Evolutionary conservation across 2,113 vertebrate species (phyloP), one percentile per base, ranked within the genome.

Genomic region (Pantherophis guttatus): DNA sequence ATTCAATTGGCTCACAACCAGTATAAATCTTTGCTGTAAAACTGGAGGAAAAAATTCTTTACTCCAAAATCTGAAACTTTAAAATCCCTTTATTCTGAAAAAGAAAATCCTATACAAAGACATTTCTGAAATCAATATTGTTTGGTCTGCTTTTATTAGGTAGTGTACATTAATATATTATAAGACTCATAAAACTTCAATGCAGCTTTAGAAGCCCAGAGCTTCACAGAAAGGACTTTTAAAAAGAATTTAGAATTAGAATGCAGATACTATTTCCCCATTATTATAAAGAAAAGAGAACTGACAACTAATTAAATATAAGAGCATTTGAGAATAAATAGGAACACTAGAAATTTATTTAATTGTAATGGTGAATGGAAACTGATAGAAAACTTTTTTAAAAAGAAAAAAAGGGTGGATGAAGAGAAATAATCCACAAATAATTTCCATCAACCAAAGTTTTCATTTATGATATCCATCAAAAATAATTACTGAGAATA

Each of bases 171-270:
- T 87, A 92, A 92, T 59, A 94, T 96, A 96, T 96, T 96, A 93
- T 94, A 92, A 93, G 12, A 90, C 91, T 93, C 93, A 94, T 93
- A 94, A 97, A 96, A 96, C 57, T 94, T 29, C 70, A 87, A 17
- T 65, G 55, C 15, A 89, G 94, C 94, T 94, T 94, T 94, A 95
- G 93, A 95, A 91, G 94, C 94, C 95, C 19, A 95, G 93, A 93
- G 94, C 89, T 86, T 93, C 91, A 93, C 93, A 89, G 92, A 48
- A 87, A 94, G 54, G 75, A n/a, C 86, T 85, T 92, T 93, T 95
- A 75, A 29, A 29, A 55, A 21, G 19, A 33, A 55, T 90, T 94
- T 94, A 88, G 55, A 94, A 86, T 86, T 94, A 5, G 23, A 94
- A 85, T 89, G 5, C 23, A 88, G 50, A n/a, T 21, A 88, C 1